Evolutionary conservation across 2,797 vertebrate genomes (phyloP).

Genomic region (Buphagus erythrorhynchus): DNA sequence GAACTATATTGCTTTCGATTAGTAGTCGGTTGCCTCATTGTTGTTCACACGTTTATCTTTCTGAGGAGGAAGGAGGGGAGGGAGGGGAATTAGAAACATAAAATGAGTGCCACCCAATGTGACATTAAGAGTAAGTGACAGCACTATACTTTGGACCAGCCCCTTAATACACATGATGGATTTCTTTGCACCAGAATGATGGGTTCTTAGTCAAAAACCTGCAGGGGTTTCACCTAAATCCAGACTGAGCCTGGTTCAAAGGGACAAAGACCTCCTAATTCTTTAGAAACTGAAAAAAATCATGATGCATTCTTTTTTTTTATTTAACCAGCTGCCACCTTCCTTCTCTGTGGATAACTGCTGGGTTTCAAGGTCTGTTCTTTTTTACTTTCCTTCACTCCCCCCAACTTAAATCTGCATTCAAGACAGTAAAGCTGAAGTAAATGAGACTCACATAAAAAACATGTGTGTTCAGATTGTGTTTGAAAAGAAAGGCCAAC

Average conservation of each 20-base stretch:
- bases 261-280: neutral
- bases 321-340: neutral
- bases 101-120: neutral
- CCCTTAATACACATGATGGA: accelerated
- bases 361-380: neutral
- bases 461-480: conserved; percentile 29
- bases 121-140: neutral
- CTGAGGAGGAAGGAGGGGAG: neutral
- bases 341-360: neutral
- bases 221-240: neutral
- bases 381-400: neutral
- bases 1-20: neutral
- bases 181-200: neutral
- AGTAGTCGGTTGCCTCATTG: neutral
- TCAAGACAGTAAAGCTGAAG: conserved; percentile 9
- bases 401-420: neutral
- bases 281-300: neutral
- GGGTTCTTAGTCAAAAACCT: neutral
- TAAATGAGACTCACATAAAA: conserved; percentile 6
- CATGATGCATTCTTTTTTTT: neutral
- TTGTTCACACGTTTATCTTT: neutral
- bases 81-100: neutral
- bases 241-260: neutral
- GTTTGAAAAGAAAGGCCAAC: conserved; percentile 42
- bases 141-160: neutral